Evolutionary conservation across 2,797 vertebrate genomes (phyloP), one percentile per base, ranked within the genome.

Genomic region (Carapus acus): DNA sequence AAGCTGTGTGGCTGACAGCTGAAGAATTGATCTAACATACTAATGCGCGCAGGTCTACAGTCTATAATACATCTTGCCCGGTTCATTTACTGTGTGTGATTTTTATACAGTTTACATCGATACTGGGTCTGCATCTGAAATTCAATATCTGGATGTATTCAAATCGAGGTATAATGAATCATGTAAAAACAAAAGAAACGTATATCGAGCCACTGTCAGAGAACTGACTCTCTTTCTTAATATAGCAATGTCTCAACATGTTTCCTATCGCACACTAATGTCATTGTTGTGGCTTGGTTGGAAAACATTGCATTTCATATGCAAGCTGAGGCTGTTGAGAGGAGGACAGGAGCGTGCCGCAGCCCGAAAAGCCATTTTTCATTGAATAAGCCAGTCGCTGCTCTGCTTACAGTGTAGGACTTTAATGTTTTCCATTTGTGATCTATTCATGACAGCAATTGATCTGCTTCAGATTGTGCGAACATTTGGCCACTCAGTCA

Each of bases 1-100:
- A 36, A 37, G 49, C 47, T 23, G 36, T 7, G 31, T 39, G 27
- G 21, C 21, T 21, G 17, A 48, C 29, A 4, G 22, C 17, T 13
- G 2, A 40, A 20, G 34, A 61, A 69, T 62, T 36, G 42, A 60
- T 65, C 64, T 56, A 2, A 53, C 49, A 63, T 56, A 58, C 54
- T 31, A 34, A 43, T 54, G 41, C 34, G 57, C 37, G 13, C 51
- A 24, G 33, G 27, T 15, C 24, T 20, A 9, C n/a, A 50, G 40
- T 59, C 46, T 43, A 36, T 45, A 29, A 18, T 49, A 38, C 21
- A 17, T 57, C n/a, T 16, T 49, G 18, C 7, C 18, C 38, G 11
- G 38, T 40, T 16, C 11, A 5, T 41, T 41, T 41, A 8, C 21
- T 14, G 38, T 7, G 17, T 31, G 38, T 52, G 16, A 36, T 36